Conservation (phyloP, 2,797 vertebrate species). For the Harpagifer antarcticus region DNA sequence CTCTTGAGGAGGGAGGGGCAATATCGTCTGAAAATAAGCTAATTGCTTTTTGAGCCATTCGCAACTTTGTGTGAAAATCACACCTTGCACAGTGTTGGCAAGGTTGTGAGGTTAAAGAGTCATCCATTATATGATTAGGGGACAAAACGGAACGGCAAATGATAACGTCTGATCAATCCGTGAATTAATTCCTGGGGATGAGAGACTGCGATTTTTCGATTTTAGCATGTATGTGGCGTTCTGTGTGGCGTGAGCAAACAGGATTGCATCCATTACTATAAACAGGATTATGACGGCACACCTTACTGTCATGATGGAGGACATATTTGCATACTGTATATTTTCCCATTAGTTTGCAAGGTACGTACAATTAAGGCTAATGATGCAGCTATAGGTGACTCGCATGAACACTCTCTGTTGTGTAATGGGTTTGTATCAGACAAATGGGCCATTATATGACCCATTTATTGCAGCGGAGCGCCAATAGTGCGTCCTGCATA, state of each 20-base stretch:
- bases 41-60: constrained; percentile 75
- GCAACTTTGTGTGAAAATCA: constrained; percentile 64
- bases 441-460: constrained; percentile 67
- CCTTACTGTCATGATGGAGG: constrained; percentile 44
- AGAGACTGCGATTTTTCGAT: constrained; percentile 42
- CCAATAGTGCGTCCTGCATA: constrained; percentile 52
- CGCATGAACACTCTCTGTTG: constrained; percentile 41
- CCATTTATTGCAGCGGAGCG: constrained; percentile 60
- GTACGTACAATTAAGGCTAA: constrained; percentile 64
- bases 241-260: constrained; percentile 44
- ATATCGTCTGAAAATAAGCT: constrained; percentile 74
- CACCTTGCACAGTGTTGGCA: constrained; percentile 48
- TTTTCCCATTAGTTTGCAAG: constrained; percentile 50
- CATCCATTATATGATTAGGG: constrained; percentile 77
- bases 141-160: constrained; percentile 59
- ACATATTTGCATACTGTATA: constrained; percentile 61
- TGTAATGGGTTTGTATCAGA: constrained; percentile 62
- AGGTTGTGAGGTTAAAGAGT: constrained; percentile 76
- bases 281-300: constrained; percentile 62
- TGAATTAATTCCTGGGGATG: constrained; percentile 63
- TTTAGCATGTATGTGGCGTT: constrained; percentile 47
- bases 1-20: constrained; percentile 32
- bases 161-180: constrained; percentile 66
- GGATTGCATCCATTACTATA: constrained; percentile 43
- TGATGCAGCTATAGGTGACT: constrained; percentile 59